Base-by-base conservation (phyloP, 2,113 vertebrate genomes). In the Pterocles gutturalis region DNA sequence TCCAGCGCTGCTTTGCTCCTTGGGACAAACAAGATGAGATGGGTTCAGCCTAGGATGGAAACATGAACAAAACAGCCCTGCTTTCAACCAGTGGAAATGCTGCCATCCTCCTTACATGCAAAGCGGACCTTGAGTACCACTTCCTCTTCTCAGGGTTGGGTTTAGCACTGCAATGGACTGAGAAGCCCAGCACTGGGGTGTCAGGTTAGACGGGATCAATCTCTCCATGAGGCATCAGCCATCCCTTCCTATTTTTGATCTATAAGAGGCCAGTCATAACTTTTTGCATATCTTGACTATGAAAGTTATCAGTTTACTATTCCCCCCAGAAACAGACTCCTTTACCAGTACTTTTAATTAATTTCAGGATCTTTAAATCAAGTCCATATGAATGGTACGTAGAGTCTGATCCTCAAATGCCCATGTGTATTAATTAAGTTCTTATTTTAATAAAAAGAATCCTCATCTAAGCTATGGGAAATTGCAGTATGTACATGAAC, bases 361-460 rank as follows among this genome's bases (percentile, higher is more conserved):
- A 95, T 92, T 87, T 95, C 94, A 93, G 61, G 41, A 65, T 72
- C 61, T 82, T 92, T 85, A 94, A 97, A 95, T 96, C 73, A 92
- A 84, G 28, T 91, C 87, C 91, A 87, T 85, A 89, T 83, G 97
- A 95, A 79, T 18, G 3, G 36, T 87, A 54, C 16, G 16, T 34
- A 81, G 41, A 89, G 48, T 69, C 25, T 84, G 69, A 91, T 87
- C 80, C 83, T 87, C 65, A 91, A 92, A 96, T 95, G 83, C 89
- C 90, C 91, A 80, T 6, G 70, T 91, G 86, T 93, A 95, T 95
- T 97, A 96, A 97, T 97, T 97, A 97, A 93, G 41, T 91, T 95
- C 48, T 85, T 58, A 79, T 89, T 95, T 91, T 96, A 95, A 93
- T 95, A 58, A 82, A 84, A 94, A 43, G 46, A 94, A 91, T 95